These are phyloP conservation scores for Lasioglossum oenotherae DNA, from an alignment of 2,888 invertebrate species.

Conservation along the genomic window DNA sequence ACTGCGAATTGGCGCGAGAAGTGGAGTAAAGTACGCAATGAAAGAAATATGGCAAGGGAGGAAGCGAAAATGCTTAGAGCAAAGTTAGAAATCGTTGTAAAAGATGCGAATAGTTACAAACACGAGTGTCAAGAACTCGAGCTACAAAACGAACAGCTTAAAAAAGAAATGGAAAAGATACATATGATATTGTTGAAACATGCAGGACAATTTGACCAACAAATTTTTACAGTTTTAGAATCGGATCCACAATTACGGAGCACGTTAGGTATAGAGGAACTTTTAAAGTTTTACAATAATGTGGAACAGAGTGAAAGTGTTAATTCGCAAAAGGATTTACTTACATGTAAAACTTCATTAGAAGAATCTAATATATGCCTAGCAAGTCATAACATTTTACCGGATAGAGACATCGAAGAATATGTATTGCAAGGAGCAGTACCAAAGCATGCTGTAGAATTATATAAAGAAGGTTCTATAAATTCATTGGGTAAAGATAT, in stretches of 20 bases:
- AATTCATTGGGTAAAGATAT: conserved; percentile 80
- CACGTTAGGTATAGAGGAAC: conserved; percentile 77
- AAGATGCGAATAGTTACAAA: conserved; percentile 91
- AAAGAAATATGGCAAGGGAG: conserved; percentile 96
- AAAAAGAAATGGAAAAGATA: conserved; percentile 93
- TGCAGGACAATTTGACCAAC: conserved; percentile 88
- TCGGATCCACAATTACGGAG: conserved; percentile 79
- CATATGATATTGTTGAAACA: conserved; percentile 89
- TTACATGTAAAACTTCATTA: conserved; percentile 64
- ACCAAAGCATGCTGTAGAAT: conserved; percentile 86
- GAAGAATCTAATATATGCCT: conserved; percentile 68
- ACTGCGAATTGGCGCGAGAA: conserved; percentile 98
- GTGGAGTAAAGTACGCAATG: conserved; percentile 97
- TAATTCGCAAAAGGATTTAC: conserved; percentile 64
- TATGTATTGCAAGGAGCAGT: conserved; percentile 88
- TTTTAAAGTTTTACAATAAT: conserved; percentile 78
- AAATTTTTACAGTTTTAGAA: conserved; percentile 81
- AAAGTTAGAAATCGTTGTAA: conserved; percentile 91
- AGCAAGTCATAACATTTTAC: conserved; percentile 62
- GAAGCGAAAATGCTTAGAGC: conserved; percentile 93
- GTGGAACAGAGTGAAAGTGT: conserved; percentile 70
- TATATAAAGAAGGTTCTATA: conserved; percentile 83
- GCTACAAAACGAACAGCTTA: conserved; percentile 90
- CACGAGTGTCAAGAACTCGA: conserved; percentile 92
- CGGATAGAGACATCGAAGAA: conserved; percentile 85